phyloP scores from a whole-genome alignment of 2,888 invertebrate species.

The Clivina fossor region DNA sequence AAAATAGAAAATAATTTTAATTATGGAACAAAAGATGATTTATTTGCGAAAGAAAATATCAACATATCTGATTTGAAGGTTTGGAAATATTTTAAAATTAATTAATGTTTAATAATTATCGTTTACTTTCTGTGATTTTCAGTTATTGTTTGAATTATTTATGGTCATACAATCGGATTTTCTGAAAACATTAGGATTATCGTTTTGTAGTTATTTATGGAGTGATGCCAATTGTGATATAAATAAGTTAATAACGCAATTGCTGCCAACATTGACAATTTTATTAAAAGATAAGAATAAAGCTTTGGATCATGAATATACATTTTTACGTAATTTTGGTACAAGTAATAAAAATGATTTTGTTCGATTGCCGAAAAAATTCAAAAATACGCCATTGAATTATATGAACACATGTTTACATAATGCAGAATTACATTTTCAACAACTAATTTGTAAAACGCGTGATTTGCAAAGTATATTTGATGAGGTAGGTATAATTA shows the following conservation, averaged over 20 bases:
- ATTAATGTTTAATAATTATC: background rate
- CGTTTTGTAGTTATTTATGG: constrained; percentile 28
- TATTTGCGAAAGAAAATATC: constrained; percentile 21
- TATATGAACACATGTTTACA: constrained; percentile 25
- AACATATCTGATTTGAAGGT: constrained; percentile 25
- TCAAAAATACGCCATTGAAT: constrained; percentile 19
- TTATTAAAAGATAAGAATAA: constrained; percentile 9
- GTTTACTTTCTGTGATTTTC: background rate
- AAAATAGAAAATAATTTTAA: constrained; percentile 26
- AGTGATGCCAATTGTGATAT: constrained; percentile 14
- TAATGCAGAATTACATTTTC: constrained; percentile 28
- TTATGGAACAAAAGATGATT: constrained; percentile 21
- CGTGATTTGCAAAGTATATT: constrained; percentile 24
- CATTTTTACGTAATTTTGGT: constrained; percentile 19
- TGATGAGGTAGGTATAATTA: constrained; percentile 20
- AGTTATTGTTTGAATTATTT: constrained; percentile 27
- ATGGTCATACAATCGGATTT: constrained; percentile 26
- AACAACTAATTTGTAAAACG: constrained; percentile 24
- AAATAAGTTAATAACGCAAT: constrained; percentile 11
- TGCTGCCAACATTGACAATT: constrained; percentile 1
- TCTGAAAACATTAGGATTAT: constrained; percentile 25
- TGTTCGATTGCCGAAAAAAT: constrained; percentile 16
- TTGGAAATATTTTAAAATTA: background rate
- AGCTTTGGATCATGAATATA: constrained; percentile 14
- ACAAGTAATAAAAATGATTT: background rate